Percentiles rank a stretch among this genome's conserved stretches.
These are phyloP conservation scores for Pteruthius melanotis DNA, from an alignment of 2,113 vertebrate genomes.

Conservation along the genomic window DNA sequence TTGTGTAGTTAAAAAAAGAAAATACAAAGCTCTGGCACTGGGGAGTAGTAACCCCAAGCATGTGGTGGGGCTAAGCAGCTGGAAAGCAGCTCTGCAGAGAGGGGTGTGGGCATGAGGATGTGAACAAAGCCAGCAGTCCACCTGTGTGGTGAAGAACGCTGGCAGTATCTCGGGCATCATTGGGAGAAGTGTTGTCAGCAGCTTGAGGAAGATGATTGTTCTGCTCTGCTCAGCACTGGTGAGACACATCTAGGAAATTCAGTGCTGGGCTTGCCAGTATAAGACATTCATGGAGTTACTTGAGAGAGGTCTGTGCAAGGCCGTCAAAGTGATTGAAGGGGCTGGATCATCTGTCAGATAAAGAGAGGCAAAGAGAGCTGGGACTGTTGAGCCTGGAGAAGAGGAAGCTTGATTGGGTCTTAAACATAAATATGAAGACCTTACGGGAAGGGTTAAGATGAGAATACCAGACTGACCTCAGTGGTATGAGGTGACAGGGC, in stretches of 20 bases:
- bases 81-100: not conserved
- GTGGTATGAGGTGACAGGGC: not conserved
- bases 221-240: not conserved
- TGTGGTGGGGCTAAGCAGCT: not conserved
- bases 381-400: not conserved
- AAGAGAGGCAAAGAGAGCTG: not conserved
- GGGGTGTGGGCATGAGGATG: fast-evolving
- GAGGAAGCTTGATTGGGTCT: not conserved
- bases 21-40: not conserved
- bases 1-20: not conserved
- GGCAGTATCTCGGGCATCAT: fast-evolving
- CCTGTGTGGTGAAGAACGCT: too few species aligned
- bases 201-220: not conserved
- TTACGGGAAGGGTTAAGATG: not conserved
- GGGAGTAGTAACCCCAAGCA: not conserved
- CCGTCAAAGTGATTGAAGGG: not conserved
- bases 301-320: fast-evolving
- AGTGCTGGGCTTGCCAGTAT: fast-evolving
- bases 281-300: not conserved
- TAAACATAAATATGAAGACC: fast-evolving
- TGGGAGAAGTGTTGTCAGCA: not conserved
- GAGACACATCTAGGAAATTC: not conserved
- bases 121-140: not conserved
- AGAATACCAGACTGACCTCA: not conserved
- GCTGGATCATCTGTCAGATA: not conserved